Percentiles rank a stretch among this genome's conserved stretches.
These are phyloP conservation scores for Parnassius orleans DNA, from an alignment of 2,888 invertebrate species.

Conservation along the genomic window DNA sequence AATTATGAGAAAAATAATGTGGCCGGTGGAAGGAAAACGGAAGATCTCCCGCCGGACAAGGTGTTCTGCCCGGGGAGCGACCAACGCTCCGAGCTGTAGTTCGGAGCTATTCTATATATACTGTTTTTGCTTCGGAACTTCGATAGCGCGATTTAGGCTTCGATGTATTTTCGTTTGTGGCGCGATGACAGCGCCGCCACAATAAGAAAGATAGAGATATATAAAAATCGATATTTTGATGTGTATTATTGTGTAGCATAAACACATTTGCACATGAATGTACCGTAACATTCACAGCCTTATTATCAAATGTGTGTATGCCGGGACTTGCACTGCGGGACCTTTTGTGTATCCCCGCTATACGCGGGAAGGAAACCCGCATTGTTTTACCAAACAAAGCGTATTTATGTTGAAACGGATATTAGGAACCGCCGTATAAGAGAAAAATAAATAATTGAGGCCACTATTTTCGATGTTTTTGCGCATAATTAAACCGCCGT, in stretches of 20 bases:
- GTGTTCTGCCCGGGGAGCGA: too few relatives aligned
- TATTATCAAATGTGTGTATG: conserved; percentile 20
- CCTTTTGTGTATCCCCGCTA: conserved; percentile 13
- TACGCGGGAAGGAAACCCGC: conserved; percentile 13
- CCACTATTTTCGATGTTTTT: neutral
- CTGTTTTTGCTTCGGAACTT: too few relatives aligned
- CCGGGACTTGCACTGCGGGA: conserved; percentile 10
- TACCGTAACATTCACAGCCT: conserved; percentile 13
- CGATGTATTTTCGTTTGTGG: too few relatives aligned
- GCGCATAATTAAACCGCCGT: neutral
- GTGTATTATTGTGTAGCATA: neutral
- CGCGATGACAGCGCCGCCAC: too few relatives aligned
- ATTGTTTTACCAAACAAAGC: conserved; percentile 23
- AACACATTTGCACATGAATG: conserved; percentile 8
- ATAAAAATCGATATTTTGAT: too few relatives aligned
- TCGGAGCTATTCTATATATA: too few relatives aligned
- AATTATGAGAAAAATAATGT: too few relatives aligned
- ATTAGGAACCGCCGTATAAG: conserved; percentile 9
- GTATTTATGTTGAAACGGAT: conserved; percentile 12
- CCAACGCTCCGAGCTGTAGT: too few relatives aligned
- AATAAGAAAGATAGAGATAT: too few relatives aligned
- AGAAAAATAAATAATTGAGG: conserved; percentile 3
- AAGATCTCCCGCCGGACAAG: too few relatives aligned
- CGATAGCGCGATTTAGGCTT: too few relatives aligned
- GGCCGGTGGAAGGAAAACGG: too few relatives aligned